These are phyloP conservation scores for Regulus satrapa DNA, from an alignment of 2,113 vertebrate species.

Conservation along the genomic window DNA sequence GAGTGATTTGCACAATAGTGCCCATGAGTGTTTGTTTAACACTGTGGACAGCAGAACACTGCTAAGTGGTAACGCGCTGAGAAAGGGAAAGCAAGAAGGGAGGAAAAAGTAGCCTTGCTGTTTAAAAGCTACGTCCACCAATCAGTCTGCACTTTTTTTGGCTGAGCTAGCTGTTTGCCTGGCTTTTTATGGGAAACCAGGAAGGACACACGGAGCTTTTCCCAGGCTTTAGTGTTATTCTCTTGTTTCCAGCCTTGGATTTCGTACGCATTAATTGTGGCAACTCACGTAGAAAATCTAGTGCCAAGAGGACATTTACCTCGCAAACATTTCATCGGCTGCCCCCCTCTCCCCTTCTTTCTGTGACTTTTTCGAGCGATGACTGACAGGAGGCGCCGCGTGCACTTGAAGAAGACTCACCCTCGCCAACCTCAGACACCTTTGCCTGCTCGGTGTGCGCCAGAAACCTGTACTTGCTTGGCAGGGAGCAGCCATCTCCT, in stretches of 20 bases:
- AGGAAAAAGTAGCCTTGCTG: background rate
- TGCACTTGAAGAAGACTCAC: background rate
- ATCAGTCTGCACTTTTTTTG: constrained; percentile 23
- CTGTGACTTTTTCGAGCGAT: background rate
- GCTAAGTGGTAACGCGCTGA: background rate
- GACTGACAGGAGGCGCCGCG: background rate
- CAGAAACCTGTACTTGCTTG: constrained; percentile 64
- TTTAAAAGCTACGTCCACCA: background rate
- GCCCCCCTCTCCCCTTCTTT: background rate
- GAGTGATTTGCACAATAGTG: constrained; percentile 6
- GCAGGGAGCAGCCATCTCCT: constrained; percentile 11
- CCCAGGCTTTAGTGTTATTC: background rate
- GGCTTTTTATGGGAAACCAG: constrained; percentile 21
- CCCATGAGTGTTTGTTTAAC: background rate
- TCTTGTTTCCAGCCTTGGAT: constrained; percentile 5
- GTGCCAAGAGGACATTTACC: constrained; percentile 36
- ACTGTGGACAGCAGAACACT: background rate
- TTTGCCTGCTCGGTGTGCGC: constrained; percentile 23
- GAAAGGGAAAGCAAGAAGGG: background rate
- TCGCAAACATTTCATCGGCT: constrained; percentile 16
- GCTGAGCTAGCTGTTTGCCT: constrained; percentile 23
- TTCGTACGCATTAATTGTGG: background rate
- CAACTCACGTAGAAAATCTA: background rate
- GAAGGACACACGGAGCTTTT: background rate
- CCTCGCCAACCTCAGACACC: constrained; percentile 52